Evolutionary conservation across 1,140 invertebrate species (phyloP).

Genomic region (Ruditapes philippinarum): DNA sequence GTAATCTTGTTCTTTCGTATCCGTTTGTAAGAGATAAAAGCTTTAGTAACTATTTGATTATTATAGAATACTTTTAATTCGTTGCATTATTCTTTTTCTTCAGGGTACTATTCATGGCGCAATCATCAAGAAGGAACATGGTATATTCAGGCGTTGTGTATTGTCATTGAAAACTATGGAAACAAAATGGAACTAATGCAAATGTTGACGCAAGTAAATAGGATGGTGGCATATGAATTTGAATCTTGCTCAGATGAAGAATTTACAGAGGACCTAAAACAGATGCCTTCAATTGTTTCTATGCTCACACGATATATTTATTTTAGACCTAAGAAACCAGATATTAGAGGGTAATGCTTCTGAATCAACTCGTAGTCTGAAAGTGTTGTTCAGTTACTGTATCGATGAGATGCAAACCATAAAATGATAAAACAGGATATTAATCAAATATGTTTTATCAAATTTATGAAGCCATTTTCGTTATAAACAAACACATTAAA

Average conservation of each 20-base stretch:
- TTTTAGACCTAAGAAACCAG: constrained; percentile 87
- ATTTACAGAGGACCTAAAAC: constrained; percentile 96
- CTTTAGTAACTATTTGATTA: too few relatives aligned
- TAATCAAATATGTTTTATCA: too few relatives aligned
- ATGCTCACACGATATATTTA: constrained; percentile 94
- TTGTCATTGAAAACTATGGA: constrained; percentile 90
- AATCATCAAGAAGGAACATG: constrained; percentile 95
- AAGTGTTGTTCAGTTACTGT: too few relatives aligned
- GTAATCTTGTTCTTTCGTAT: too few relatives aligned
- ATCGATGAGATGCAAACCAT: too few relatives aligned
- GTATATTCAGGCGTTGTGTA: constrained; percentile 97
- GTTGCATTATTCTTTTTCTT: too few relatives aligned
- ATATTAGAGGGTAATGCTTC: constrained; percentile 69
- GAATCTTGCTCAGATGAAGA: constrained; percentile 94
- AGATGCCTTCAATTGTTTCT: constrained; percentile 97
- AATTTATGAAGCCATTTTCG: too few relatives aligned
- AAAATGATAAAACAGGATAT: too few relatives aligned
- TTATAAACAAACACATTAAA: too few relatives aligned
- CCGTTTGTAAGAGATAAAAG: too few relatives aligned
- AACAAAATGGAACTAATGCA: constrained; percentile 93
- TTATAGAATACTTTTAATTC: too few relatives aligned
- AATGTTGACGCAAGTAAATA: constrained; percentile 95
- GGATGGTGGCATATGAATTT: constrained; percentile 95
- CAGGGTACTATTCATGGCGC: constrained; percentile 96
- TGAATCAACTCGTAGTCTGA: too few relatives aligned